Base-by-base conservation (phyloP, 2,797 vertebrate genomes). In the Antrozous pallidus region DNA sequence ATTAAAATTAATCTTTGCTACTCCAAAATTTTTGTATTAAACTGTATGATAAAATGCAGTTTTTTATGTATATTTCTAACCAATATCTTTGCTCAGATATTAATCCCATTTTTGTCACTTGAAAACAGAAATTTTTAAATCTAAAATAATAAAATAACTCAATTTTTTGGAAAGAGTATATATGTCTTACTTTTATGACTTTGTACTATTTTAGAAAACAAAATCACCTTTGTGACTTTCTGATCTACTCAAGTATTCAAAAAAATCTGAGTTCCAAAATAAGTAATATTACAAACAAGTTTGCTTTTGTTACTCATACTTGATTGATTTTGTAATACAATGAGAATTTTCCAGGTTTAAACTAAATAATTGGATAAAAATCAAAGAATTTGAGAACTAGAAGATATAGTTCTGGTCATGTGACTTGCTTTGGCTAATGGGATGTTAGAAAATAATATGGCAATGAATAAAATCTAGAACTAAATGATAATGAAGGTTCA, bases 321-420 rank as follows among this genome's bases (percentile, higher is more conserved):
- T 88, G 16, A 33, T 56, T 95, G 75, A 74, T 92, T 95, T 96
- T 93, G 58, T 91, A 26, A 83, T 88, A 33, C 18, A 82, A 6
- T 95, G 56, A 49, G 73, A 93, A 89, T 51, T 93, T 65, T 82
- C 13, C 0, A 40, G 42, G 22, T 6, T 78, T 17, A 13, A 90
- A 93, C 83, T 73, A 89, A 16, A 67, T 69, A 82, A 58, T 71
- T 75, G 84, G 36, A 69, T 73, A 87, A 89, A 85, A 94, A 69
- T 33, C 4, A 28, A 83, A 83, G 17, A 56, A 79, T 69, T 14
- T 40, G 65, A 84, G 36, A 45, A 84, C 6, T 56, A 54, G 3
- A 42, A 84, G 12, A 40, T 6, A 54, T 51, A 42, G 33, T 7
- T 26, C 38, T 17, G 36, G n/a, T 26, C 33, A 73, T 78, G 16